phyloP scores from a whole-genome alignment of 2,113 vertebrate genomes.

The Rhinolophus ferrumequinum region DNA sequence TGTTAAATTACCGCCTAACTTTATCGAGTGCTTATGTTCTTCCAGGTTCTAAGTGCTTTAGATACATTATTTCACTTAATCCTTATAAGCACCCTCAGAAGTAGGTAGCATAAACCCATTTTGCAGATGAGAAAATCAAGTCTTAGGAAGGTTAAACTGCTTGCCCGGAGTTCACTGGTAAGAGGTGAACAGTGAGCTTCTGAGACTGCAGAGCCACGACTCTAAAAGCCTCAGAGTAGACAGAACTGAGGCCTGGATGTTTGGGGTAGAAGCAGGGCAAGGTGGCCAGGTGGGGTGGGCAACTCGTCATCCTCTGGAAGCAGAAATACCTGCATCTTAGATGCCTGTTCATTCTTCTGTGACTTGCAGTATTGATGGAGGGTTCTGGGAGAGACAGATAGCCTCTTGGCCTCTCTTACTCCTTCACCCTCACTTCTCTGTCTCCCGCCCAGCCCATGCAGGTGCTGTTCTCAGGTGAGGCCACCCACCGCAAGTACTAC shows the following conservation, averaged over 20 bases:
- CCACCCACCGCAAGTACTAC: constrained; percentile 99
- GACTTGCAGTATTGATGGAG: not conserved
- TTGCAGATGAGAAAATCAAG: constrained; percentile 42
- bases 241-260: not conserved
- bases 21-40: constrained; percentile 55
- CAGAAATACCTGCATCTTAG: constrained; percentile 15
- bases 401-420: not conserved
- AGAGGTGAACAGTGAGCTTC: not conserved
- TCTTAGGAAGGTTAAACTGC: constrained; percentile 29
- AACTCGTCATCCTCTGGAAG: not conserved
- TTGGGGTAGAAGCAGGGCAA: constrained; percentile 49
- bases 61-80: not conserved
- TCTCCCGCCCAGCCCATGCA: constrained; percentile 91
- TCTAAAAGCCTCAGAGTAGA: not conserved
- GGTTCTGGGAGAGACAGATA: not conserved
- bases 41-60: constrained; percentile 68
- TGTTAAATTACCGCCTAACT: constrained; percentile 74
- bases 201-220: not conserved
- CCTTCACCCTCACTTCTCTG: not conserved
- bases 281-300: not conserved
- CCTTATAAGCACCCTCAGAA: not conserved
- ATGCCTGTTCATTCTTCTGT: not conserved
- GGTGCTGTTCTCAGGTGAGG: constrained; percentile 99
- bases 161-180: not conserved
- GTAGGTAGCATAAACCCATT: not conserved